These are phyloP conservation scores for Volucella inanis DNA, from an alignment of 2,888 invertebrate genomes.

Conservation along the genomic window DNA sequence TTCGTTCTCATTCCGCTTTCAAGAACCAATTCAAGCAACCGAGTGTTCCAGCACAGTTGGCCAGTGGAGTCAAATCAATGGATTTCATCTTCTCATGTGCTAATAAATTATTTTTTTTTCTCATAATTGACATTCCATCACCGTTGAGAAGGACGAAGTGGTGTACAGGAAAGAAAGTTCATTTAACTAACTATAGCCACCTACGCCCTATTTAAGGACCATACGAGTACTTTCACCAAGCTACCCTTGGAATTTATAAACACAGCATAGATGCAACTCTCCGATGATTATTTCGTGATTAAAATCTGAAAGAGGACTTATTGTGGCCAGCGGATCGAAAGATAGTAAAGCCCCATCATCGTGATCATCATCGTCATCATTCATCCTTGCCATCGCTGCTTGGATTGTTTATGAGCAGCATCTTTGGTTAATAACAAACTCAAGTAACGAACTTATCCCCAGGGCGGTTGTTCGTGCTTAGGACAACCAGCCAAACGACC, in stretches of 20 bases:
- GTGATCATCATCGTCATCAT: conserved; percentile 17
- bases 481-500: background rate
- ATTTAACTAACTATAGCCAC: conserved; percentile 25
- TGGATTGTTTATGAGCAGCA: conserved; percentile 49
- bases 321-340: background rate
- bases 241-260: conserved; percentile 14
- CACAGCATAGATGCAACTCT: conserved; percentile 27
- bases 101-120: conserved; percentile 61
- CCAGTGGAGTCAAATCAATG: conserved; percentile 12
- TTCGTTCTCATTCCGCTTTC: conserved; percentile 12
- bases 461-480: background rate
- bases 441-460: conserved; percentile 24
- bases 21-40: conserved; percentile 9
- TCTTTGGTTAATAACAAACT: conserved; percentile 33
- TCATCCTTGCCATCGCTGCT: conserved; percentile 41
- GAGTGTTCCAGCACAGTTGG: conserved; percentile 5
- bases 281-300: conserved; percentile 59
- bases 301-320: conserved; percentile 31
- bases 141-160: conserved; percentile 17
- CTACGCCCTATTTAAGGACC: too few species aligned
- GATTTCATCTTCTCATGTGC: conserved; percentile 24
- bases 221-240: background rate
- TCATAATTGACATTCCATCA: conserved; percentile 65
- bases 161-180: conserved; percentile 18
- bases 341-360: background rate